Evolutionary conservation across 2,888 invertebrate species (phyloP), one percentile per base, ranked within the genome.

Genomic region (Coecobrya sp.): DNA sequence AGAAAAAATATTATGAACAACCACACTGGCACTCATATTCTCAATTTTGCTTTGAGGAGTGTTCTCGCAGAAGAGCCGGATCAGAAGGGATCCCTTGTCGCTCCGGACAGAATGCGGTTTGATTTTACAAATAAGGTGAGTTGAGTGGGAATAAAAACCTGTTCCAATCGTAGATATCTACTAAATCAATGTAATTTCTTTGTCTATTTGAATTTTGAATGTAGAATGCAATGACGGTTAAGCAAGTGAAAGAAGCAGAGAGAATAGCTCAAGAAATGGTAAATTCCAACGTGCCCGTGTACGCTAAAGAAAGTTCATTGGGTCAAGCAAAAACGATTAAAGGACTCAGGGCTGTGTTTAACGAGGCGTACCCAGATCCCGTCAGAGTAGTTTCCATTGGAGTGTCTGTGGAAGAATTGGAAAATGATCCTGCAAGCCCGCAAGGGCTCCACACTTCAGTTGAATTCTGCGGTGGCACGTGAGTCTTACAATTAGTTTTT

Each of bases 381-480:
- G 97, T 97, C 3, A 95, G 97, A 90, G 96, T 99, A 7, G 98
- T 99, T 65, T 98, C 99, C 36, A 97, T 99, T 95, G 99, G 99
- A 25, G 97, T 99, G 65, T 97, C 99, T 0, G 98, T 99, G 7
- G 99, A 99, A 95, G 97, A 98, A 70, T 96, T 99, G 68, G 97
- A 99, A 95, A 96, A 97, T 36, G 97, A 99, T 96, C 99, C 99
- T 0, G 97, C 97, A 87, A 97, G 98, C 27, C 97, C 97, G 25
- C 90, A 93, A 73, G 89, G 92, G 0, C 97, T 97, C 82, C 96
- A 97, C 92, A 99, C 99, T 0, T 99, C 99, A 0, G 98, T 99
- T 7, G 99, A 99, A 96, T 99, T 99, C 96, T 99, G 99, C 96
- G 99, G 99, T 91, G 99, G 99, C 95, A 99, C 99, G 97, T 97